Evolutionary conservation across 2,113 vertebrate species (phyloP).

Genomic region (Oryzias celebensis): DNA sequence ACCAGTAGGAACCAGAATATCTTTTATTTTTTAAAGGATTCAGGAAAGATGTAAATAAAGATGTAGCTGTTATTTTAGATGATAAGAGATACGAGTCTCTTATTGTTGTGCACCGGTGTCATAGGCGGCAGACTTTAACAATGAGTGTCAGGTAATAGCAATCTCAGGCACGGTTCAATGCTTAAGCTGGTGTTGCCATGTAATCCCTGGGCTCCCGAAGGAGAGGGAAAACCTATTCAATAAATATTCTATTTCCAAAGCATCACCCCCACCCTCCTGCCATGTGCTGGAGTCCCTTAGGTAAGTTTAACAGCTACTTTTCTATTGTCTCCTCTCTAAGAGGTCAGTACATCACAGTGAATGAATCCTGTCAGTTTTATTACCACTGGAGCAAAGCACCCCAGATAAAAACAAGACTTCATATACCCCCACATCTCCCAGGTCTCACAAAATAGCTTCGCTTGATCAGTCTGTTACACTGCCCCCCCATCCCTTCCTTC

Average conservation of each 20-base stretch:
- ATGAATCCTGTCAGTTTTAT: slow-evolving; percentile 85
- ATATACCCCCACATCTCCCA: slow-evolving; percentile 76
- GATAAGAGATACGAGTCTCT: slow-evolving; percentile 6
- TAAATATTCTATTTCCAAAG: slow-evolving; percentile 77
- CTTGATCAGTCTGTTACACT: slow-evolving; percentile 79
- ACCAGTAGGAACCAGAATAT: not conserved
- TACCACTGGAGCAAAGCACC: slow-evolving; percentile 76
- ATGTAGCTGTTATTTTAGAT: not conserved
- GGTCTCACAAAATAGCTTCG: slow-evolving; percentile 78
- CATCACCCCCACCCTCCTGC: slow-evolving; percentile 28
- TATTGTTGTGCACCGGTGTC: slow-evolving; percentile 4
- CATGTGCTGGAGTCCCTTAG: slow-evolving; percentile 74
- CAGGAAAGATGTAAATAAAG: slow-evolving; percentile 11
- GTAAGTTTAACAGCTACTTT: slow-evolving; percentile 83
- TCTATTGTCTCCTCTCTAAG: slow-evolving; percentile 82
- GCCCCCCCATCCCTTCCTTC: slow-evolving; percentile 25
- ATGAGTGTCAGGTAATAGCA: slow-evolving; percentile 54
- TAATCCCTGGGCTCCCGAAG: slow-evolving; percentile 63
- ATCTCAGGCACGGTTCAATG: slow-evolving; percentile 46
- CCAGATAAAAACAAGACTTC: slow-evolving; percentile 82
- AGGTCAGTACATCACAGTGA: slow-evolving; percentile 82
- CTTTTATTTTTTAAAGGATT: slow-evolving; percentile 1
- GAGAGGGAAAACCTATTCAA: slow-evolving; percentile 72
- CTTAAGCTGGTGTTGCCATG: slow-evolving; percentile 46
- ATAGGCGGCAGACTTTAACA: slow-evolving; percentile 19